Conservation (phyloP, 2,113 vertebrate species). For the Ariopsis seemanni region DNA sequence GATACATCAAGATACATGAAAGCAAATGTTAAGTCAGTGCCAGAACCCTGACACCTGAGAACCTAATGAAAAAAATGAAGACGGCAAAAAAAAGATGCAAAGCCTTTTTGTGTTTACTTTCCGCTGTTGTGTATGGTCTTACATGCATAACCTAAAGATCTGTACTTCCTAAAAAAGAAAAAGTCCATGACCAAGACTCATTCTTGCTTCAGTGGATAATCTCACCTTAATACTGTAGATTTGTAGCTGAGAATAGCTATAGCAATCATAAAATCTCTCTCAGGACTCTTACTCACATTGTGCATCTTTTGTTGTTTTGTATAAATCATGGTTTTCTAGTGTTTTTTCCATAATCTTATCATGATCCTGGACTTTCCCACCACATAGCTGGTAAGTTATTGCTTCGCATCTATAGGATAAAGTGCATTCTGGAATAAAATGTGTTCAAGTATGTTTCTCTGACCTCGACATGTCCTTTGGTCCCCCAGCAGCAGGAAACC, state of each 20-base stretch:
- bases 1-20: background rate
- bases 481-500: conserved; percentile 64
- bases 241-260: background rate
- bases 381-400: background rate
- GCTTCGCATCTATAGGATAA: background rate
- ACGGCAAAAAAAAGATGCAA: background rate
- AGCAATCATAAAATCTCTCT: background rate
- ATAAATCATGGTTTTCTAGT: background rate
- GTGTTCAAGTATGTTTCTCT: background rate
- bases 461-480: conserved; percentile 59
- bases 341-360: background rate
- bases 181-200: too few species aligned
- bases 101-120: background rate
- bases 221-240: background rate
- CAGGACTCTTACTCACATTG: background rate
- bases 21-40: background rate
- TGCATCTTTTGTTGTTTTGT: background rate
- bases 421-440: background rate
- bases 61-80: background rate
- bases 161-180: background rate
- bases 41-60: background rate
- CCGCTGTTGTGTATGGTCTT: background rate
- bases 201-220: background rate
- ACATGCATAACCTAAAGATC: background rate
- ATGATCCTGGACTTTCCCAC: background rate